These are phyloP conservation scores for Caenorhabditis sp. DNA, from an alignment of 2,888 invertebrate genomes.

Conservation along the genomic window DNA sequence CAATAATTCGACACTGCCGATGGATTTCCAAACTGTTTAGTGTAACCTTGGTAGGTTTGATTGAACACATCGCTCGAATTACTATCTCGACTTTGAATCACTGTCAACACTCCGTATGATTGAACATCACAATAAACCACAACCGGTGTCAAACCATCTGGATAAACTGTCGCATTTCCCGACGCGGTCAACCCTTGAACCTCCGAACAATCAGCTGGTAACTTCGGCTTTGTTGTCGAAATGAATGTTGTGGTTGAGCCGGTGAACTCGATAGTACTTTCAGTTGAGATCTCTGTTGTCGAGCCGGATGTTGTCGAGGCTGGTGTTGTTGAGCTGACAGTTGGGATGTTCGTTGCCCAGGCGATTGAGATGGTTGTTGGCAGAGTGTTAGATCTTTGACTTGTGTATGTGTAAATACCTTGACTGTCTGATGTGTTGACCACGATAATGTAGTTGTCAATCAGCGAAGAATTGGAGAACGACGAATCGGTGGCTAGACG, in stretches of 20 bases:
- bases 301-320: slow-evolving; percentile 3
- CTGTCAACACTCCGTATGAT: slow-evolving; percentile 18
- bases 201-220: slow-evolving; percentile 29
- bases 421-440: slow-evolving; percentile 12
- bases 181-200: neutral
- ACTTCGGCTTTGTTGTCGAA: slow-evolving; percentile 11
- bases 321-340: slow-evolving; percentile 15
- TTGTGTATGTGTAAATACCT: slow-evolving; percentile 19
- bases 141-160: slow-evolving; percentile 14
- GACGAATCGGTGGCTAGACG: slow-evolving; percentile 4
- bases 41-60: slow-evolving; percentile 22
- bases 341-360: slow-evolving; percentile 32
- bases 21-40: slow-evolving; percentile 25
- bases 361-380: slow-evolving; percentile 31
- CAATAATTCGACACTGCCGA: slow-evolving; percentile 41
- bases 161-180: slow-evolving; percentile 28
- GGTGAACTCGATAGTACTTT: slow-evolving; percentile 4
- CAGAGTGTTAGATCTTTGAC: slow-evolving; percentile 7
- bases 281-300: neutral
- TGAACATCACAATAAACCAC: slow-evolving; percentile 27
- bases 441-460: slow-evolving; percentile 17
- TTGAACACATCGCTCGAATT: slow-evolving; percentile 11
- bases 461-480: neutral
- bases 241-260: neutral
- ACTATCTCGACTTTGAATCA: slow-evolving; percentile 31